A percentile compares a stretch with the other conserved stretches of the same genome.
Conservation (phyloP, 2,888 invertebrate genomes). For the Mythimna ferrago region DNA sequence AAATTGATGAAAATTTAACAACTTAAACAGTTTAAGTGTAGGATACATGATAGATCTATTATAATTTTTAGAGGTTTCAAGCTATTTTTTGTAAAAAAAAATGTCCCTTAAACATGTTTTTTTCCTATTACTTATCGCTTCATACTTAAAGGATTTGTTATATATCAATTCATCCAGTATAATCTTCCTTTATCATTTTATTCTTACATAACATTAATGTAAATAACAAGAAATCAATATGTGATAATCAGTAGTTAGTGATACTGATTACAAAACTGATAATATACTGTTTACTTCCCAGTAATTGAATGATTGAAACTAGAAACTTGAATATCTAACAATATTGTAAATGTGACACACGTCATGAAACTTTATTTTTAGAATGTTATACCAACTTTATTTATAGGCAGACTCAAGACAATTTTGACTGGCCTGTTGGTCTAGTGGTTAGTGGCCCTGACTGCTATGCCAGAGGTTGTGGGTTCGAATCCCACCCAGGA, state of each 20-base stretch:
- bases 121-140: not conserved
- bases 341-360: not conserved
- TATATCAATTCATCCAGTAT: constrained; percentile 24
- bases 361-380: not conserved
- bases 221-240: constrained; percentile 38
- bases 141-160: constrained; percentile 15
- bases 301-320: constrained; percentile 12
- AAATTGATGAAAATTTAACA: too few relatives aligned
- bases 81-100: too few relatives aligned
- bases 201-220: constrained; percentile 31
- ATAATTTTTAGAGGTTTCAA: too few relatives aligned
- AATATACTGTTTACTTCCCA: constrained; percentile 18
- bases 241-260: constrained; percentile 28
- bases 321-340: constrained; percentile 6
- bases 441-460: too few relatives aligned
- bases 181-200: constrained; percentile 30
- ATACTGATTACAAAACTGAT: constrained; percentile 30
- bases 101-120: not conserved
- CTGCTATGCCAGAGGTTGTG: too few relatives aligned
- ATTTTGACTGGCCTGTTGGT: too few relatives aligned
- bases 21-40: too few relatives aligned
- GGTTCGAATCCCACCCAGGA: too few relatives aligned
- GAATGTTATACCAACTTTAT: not conserved
- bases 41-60: too few relatives aligned
- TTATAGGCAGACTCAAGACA: too few relatives aligned